Base-by-base conservation (phyloP, 2,888 invertebrate species). In the Pecten maximus region DNA sequence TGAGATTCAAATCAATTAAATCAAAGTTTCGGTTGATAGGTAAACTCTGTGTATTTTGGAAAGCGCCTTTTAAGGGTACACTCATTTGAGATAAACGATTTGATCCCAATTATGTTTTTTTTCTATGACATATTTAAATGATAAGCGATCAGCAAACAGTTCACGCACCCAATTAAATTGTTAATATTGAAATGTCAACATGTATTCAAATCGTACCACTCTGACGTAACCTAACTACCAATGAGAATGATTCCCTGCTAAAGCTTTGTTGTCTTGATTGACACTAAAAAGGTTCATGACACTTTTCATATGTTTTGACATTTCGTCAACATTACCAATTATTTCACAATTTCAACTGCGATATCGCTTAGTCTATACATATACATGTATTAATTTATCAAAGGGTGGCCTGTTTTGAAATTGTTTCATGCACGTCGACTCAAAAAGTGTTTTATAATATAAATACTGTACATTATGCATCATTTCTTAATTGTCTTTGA, bases 101-200 rank as follows among this genome's bases (percentile, higher is more conserved):
- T 74, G 74, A 74, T 74, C 74, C 74, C 12, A 74, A 74, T 74
- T 74, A 74, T 28, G 60, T 28, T 35, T 54, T 8, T 54, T 74
- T 74, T 74, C 74, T 28, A 74, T 74, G 23, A 74, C 28, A 6
- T 10, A 12, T 74, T 74, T 74, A 15, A 28, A 35, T 35, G 74
- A 74, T 74, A 74, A 74, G 35, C 74, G 74, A 74, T 74, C 28
- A 10, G 74, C 10, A 74, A 74, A 74, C 35, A 74, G 74, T 74
- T 74, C 74, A 74, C 74, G 74, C 35, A 35, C 74, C 74, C 28
- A 35, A 74, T 74, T 74, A 74, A 74, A 74, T 74, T 74, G 74
- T 74, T 74, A 74, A 74, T 74, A 74, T 28, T 74, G 74, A 74
- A 74, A 74, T 74, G 74, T 74, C 74, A 74, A 74, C 74, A 74